Percentiles rank a stretch among this genome's conserved stretches.
phyloP scores from a whole-genome alignment of 2,113 vertebrate genomes.

The Alethe diademata region DNA sequence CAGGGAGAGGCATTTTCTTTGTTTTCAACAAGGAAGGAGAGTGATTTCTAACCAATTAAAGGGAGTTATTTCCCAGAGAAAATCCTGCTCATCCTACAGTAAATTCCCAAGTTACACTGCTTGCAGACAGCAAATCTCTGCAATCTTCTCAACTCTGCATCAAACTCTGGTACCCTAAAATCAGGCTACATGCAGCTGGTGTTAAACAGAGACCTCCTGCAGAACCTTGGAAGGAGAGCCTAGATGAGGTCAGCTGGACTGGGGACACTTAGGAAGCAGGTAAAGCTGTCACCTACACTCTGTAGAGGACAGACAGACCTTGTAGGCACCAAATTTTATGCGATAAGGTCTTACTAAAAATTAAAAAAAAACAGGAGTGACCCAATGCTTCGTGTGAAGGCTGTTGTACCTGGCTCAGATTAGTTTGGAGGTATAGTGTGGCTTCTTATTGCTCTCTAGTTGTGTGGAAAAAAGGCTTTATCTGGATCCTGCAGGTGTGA shows the following conservation, averaged over 20 bases:
- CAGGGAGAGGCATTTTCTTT: neutral
- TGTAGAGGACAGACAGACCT: neutral
- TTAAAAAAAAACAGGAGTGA: fast-evolving
- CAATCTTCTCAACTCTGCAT: neutral
- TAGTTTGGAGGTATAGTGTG: neutral
- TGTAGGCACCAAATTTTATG: neutral
- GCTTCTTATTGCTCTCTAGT: neutral
- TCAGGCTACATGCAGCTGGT: neutral
- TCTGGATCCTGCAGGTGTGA: neutral
- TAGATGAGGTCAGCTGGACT: neutral
- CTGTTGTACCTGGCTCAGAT: neutral
- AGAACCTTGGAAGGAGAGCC: neutral
- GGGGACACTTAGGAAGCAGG: neutral
- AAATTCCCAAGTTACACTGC: neutral
- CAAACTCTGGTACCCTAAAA: neutral
- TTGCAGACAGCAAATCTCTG: neutral
- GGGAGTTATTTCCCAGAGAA: neutral
- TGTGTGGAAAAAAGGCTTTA: neutral
- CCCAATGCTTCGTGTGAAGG: neutral
- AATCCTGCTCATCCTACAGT: neutral
- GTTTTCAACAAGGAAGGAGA: neutral
- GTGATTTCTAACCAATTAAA: neutral
- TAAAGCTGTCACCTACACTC: neutral
- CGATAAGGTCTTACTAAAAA: neutral
- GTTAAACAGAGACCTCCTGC: neutral